These are phyloP conservation scores for Pollenia labialis DNA, from an alignment of 2,888 invertebrate genomes.

Conservation along the genomic window DNA sequence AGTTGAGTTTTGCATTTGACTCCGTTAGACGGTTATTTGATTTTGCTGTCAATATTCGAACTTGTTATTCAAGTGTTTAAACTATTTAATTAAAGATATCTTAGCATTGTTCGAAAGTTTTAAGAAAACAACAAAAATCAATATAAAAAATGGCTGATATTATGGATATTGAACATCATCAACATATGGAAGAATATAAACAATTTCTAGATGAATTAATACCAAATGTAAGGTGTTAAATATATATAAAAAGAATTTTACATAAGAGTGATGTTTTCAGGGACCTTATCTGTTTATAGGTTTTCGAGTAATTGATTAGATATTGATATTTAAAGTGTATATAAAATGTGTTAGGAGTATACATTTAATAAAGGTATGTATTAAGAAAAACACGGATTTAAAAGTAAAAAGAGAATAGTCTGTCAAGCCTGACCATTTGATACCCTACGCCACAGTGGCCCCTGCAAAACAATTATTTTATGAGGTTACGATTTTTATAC, in stretches of 20 bases:
- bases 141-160: conserved; percentile 80
- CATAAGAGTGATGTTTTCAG: background rate
- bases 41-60: conserved; percentile 10
- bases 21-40: conserved; percentile 27
- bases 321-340: background rate
- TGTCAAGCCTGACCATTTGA: background rate
- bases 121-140: conserved; percentile 41
- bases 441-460: background rate
- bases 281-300: conserved; percentile 7
- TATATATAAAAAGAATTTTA: background rate
- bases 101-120: conserved; percentile 6
- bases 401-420: too few relatives aligned
- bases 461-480: too few relatives aligned
- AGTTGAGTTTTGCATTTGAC: conserved; percentile 63
- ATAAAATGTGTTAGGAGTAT: background rate
- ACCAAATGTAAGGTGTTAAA: conserved; percentile 80
- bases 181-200: conserved; percentile 80
- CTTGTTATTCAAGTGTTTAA: conserved; percentile 1
- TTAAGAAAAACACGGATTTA: background rate
- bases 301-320: conserved; percentile 30
- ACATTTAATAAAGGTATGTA: background rate
- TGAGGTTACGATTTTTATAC: too few relatives aligned
- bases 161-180: conserved; percentile 79
- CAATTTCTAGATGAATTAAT: conserved; percentile 80
- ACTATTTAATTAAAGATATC: background rate